Evolutionary conservation across 2,888 invertebrate species (phyloP).

Genomic region (Chaitophorus viminalis): DNA sequence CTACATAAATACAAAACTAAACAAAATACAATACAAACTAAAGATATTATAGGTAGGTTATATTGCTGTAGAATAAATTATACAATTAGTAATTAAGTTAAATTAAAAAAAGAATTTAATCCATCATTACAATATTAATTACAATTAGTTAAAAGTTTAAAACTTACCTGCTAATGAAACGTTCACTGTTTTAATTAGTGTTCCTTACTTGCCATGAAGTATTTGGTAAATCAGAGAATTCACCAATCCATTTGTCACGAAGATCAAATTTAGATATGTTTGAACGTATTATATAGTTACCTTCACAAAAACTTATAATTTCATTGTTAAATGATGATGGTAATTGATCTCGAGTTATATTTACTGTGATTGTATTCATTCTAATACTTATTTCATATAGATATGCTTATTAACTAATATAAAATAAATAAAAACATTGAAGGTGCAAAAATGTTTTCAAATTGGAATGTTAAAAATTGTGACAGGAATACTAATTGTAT

Average conservation of each 20-base stretch:
- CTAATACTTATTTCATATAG: neutral
- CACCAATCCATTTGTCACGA: no score
- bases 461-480: no score
- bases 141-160: neutral
- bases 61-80: constrained; percentile 9
- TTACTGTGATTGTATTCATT: constrained; percentile 8
- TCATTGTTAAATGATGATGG: neutral
- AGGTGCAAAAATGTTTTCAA: no score
- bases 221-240: no score
- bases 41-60: neutral
- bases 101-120: no score
- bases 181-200: constrained; percentile 18
- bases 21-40: neutral
- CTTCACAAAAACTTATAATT: no score
- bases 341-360: neutral
- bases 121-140: no score
- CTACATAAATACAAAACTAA: constrained; percentile 1
- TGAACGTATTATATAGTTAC: no score
- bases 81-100: neutral
- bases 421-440: no score
- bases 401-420: no score
- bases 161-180: neutral
- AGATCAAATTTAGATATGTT: no score
- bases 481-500: no score
- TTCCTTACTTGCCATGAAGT: neutral